Evolutionary conservation across 2,888 invertebrate genomes (phyloP), one percentile per base, ranked within the genome.

Genomic region (Masnerella sp.): DNA sequence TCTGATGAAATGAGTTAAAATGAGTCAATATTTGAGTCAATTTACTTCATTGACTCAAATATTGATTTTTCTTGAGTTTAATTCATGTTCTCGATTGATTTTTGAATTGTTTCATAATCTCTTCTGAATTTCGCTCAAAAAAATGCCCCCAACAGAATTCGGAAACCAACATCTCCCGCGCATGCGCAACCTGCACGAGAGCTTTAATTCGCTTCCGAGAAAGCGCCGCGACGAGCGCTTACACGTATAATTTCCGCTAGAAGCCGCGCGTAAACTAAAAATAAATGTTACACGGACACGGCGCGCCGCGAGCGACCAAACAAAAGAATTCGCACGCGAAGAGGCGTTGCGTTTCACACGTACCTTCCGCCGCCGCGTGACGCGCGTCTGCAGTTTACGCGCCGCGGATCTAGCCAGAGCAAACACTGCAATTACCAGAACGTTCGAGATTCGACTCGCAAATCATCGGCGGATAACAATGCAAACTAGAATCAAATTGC

Each of bases 241-340:
- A 25, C 61, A 36, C 62, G 56, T 64, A 71, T 68, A 71, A 75
- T 75, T 75, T 75, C 75, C 71, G 71, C 75, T 62, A 70, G 75
- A 47, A 71, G 71, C 71, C 70, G 62, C 67, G 74, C 65, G 70
- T 64, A 71, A 75, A 71, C 75, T 75, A 75, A 71, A 75, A 75
- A 75, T 75, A 75, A 75, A 74, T 52, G 74, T 70, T 75, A 70
- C 69, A 61, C 28, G 69, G 64, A 65, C 69, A 52, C 49, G 54
- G 28, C 72, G 65, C 25, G 65, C 72, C 49, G 45, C 65, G 56
- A 70, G 70, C 43, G 62, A 56, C 51, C 62, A 51, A 74, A 74
- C 74, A 70, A 74, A 70, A 70, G 74, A 70, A 74, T 74, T 74
- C 70, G 74, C 74, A 70, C 69, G 65, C 74, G 61, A 69, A 61